Evolutionary conservation across 2,888 invertebrate genomes (phyloP), one percentile per base, ranked within the genome.

Genomic region (Helleia helle): DNA sequence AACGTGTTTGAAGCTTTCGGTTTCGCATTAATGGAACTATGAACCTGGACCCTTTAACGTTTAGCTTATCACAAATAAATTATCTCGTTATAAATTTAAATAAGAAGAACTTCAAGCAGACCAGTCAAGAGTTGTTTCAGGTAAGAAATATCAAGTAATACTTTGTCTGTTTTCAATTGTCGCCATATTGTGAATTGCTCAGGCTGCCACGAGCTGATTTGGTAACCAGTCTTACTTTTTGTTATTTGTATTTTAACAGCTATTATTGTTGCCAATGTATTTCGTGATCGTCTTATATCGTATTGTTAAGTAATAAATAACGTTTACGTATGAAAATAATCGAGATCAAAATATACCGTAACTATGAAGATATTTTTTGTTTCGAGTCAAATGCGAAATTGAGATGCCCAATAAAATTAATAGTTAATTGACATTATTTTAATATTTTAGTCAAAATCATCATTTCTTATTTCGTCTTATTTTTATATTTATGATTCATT

Each of bases 1-100:
- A 93, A 89, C 89, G 86, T 88, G 89, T 92, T 94, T 94, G 94
- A 94, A 94, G 94, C 94, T 94, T 94, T 94, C 94, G 92, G 90
- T 89, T 91, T 90, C 89, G 92, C 88, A 88, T 91, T 90, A 89
- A 91, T 91, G 94, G 94, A 95, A 95, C 93, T 95, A 96, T 96
- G 96, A 95, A 95, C 94, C 95, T 96, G 91, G 97, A 97, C 92
- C 93, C 96, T 91, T 91, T 96, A 91, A 95, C 94, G 90, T 94
- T 96, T 92, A 94, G 96, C 91, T 93, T 97, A 92, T 94, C 95
- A 91, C 96, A 97, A 93, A 97, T 97, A 89, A 94, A 93, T 93
- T 93, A 93, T 91, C 93, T 96, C 87, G 94, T 97, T 90, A 90
- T 92, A 86, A 94, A 93, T 89, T 91, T 97, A 88, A 95, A 90